Evolutionary conservation across 2,113 vertebrate species (phyloP).

Genomic region (Corydoras sp.): DNA sequence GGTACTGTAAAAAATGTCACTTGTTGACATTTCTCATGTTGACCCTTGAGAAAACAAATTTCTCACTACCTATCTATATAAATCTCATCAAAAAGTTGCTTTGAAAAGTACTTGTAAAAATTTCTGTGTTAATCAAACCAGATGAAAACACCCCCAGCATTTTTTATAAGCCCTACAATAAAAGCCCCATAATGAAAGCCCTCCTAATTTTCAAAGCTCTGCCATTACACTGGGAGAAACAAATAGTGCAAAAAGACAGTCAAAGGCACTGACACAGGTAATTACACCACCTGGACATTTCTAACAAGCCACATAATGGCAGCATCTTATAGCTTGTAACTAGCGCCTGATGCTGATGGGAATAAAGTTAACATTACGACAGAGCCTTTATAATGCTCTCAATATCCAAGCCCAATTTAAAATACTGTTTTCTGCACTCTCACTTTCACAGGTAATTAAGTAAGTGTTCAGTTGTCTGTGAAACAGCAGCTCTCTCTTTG

Average conservation of each 20-base stretch:
- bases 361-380: slow-evolving; percentile 57
- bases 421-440: slow-evolving; percentile 48
- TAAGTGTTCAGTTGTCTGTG: slow-evolving; percentile 55
- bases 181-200: background rate
- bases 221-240: slow-evolving; percentile 56
- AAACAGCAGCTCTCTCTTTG: slow-evolving; percentile 49
- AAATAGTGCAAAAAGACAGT: slow-evolving; percentile 53
- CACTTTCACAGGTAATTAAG: slow-evolving; percentile 60
- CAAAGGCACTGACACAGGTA: slow-evolving; percentile 62
- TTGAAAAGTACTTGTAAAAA: no score
- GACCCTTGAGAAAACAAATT: no score
- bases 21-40: no score
- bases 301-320: slow-evolving; percentile 65
- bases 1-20: no score
- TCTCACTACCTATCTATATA: no score
- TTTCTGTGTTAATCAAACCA: no score
- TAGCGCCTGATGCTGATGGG: slow-evolving; percentile 58
- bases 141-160: no score
- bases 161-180: no score
- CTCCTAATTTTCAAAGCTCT: slow-evolving; percentile 7
- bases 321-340: slow-evolving; percentile 58
- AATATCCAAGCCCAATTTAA: slow-evolving; percentile 59
- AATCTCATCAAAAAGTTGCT: no score
- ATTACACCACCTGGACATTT: slow-evolving; percentile 64
- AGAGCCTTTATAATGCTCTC: slow-evolving; percentile 53